A percentile compares a stretch with the other conserved stretches of the same genome.
Evolutionary conservation across 2,113 vertebrate genomes (phyloP).

Genomic region (Oreotragus oreotragus): DNA sequence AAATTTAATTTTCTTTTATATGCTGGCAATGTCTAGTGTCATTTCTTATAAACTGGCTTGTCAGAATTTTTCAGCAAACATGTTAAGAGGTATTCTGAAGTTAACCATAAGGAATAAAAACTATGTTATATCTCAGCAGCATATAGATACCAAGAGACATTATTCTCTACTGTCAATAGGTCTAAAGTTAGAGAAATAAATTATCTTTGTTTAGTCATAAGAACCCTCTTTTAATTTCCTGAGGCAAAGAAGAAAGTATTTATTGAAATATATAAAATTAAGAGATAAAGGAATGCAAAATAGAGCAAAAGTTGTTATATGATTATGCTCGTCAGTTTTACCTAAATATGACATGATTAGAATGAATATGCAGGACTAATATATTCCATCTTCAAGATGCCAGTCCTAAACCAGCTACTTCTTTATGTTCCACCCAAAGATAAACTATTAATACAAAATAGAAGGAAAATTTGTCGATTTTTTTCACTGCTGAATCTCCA

Average conservation of each 20-base stretch:
- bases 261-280: not conserved
- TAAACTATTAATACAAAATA: not conserved
- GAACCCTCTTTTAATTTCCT: not conserved
- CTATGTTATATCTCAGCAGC: not conserved
- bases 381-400: not conserved
- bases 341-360: not conserved
- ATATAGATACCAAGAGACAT: not conserved
- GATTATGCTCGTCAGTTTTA: not conserved
- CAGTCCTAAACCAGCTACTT: not conserved
- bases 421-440: not conserved
- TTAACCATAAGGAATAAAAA: slow-evolving; percentile 28
- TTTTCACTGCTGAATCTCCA: not conserved
- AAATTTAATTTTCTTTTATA: slow-evolving; percentile 68
- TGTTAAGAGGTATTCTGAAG: slow-evolving; percentile 16
- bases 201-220: not conserved
- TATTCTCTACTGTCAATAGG: not conserved
- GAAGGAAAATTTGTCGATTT: not conserved
- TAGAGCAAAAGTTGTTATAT: not conserved
- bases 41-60: slow-evolving; percentile 61
- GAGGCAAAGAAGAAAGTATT: not conserved
- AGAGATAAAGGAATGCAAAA: not conserved
- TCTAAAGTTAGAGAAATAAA: slow-evolving; percentile 17
- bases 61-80: slow-evolving; percentile 38
- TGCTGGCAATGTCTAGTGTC: slow-evolving; percentile 56
- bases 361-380: not conserved